Evolutionary conservation across 2,113 vertebrate genomes (phyloP).

Genomic region (Lanius ludovicianus): DNA sequence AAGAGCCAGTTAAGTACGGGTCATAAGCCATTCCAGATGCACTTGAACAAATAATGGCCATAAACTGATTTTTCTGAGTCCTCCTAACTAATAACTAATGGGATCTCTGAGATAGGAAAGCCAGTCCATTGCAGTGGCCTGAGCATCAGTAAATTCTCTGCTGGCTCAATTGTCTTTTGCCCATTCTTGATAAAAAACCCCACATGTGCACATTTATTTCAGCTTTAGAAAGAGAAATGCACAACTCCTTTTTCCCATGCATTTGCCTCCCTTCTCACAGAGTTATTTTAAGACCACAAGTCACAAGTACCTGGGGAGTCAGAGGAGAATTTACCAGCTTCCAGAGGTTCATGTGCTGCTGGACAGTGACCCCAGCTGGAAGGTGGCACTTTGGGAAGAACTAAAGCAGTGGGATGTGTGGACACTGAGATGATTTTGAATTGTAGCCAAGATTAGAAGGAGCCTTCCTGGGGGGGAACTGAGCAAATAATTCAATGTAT

Average conservation of each 20-base stretch:
- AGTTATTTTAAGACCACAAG: neutral
- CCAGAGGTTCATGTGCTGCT: neutral
- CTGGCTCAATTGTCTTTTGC: neutral
- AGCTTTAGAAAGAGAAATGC: neutral
- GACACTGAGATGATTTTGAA: neutral
- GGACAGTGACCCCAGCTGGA: neutral
- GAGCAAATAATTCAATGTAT: neutral
- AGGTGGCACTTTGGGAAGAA: neutral
- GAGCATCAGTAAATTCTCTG: neutral
- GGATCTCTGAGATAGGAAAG: neutral
- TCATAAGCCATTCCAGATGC: neutral
- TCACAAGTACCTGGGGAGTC: neutral
- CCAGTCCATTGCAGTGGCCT: neutral
- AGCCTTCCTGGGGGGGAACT: neutral
- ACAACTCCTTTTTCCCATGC: neutral
- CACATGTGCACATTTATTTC: neutral
- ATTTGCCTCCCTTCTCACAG: neutral
- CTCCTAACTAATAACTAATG: neutral
- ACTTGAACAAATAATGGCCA: neutral
- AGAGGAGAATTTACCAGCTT: neutral
- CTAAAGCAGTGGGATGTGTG: neutral
- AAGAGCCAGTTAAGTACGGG: neutral
- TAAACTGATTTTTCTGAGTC: neutral
- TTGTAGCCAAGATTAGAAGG: neutral
- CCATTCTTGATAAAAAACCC: neutral